Percentiles rank a stretch among this genome's conserved stretches.
These are phyloP conservation scores for Nerophis lumbriciformis DNA, from an alignment of 2,113 vertebrate species.

Conservation along the genomic window DNA sequence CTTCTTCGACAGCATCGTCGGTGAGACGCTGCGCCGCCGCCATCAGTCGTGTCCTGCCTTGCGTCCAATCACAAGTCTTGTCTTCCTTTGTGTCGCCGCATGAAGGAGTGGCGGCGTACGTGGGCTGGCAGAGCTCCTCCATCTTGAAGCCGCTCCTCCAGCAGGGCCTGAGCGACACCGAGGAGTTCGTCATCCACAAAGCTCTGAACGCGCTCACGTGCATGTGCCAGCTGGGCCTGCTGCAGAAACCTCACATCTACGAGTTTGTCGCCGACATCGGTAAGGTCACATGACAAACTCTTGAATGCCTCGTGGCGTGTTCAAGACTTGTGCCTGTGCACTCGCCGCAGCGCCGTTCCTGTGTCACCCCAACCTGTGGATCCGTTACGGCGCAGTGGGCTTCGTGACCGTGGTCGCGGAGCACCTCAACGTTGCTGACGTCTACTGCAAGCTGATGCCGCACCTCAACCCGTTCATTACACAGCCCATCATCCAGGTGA, in stretches of 20 bases:
- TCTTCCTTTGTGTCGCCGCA: neutral
- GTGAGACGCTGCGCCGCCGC: slow-evolving; percentile 62
- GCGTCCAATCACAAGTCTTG: no score
- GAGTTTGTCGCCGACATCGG: slow-evolving; percentile 95
- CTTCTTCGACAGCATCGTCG: slow-evolving; percentile 98
- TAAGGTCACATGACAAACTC: slow-evolving; percentile 52
- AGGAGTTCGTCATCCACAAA: slow-evolving; percentile 98
- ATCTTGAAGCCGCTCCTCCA: slow-evolving; percentile 95
- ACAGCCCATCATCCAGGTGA: slow-evolving; percentile 95
- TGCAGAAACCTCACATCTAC: slow-evolving; percentile 96
- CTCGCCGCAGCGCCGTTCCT: slow-evolving; percentile 83
- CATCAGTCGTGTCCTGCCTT: no score
- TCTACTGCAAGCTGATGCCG: slow-evolving; percentile 97
- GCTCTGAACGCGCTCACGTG: slow-evolving; percentile 92
- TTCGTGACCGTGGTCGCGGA: slow-evolving; percentile 96
- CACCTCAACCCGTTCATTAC: slow-evolving; percentile 90
- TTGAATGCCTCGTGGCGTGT: neutral
- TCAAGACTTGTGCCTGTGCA: neutral
- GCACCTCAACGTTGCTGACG: slow-evolving; percentile 92
- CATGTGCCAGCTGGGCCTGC: slow-evolving; percentile 93
- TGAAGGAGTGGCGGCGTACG: slow-evolving; percentile 93
- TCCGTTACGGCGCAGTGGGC: slow-evolving; percentile 93
- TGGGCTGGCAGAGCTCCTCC: slow-evolving; percentile 97
- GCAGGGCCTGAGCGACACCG: slow-evolving; percentile 93
- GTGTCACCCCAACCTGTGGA: slow-evolving; percentile 97